phyloP scores from a whole-genome alignment of 1,140 invertebrate species.

The Nylanderia fulva region DNA sequence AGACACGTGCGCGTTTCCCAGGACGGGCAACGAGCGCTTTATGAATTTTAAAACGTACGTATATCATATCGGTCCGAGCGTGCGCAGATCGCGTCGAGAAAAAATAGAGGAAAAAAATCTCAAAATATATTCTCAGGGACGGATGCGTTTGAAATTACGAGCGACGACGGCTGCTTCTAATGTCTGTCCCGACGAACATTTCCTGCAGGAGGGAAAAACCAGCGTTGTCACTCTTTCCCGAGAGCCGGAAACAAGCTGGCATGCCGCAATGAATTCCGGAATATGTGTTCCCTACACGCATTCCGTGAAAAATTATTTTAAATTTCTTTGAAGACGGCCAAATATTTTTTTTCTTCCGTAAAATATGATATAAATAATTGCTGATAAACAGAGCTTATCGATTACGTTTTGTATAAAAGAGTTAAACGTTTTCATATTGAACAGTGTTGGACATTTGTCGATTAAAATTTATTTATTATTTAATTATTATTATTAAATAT shows the following conservation, averaged over 20 bases:
- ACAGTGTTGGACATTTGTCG: too few relatives aligned
- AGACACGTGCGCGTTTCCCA: conserved; percentile 21
- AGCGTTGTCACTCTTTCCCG: conserved; percentile 45
- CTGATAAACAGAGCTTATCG: background rate
- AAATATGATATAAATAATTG: background rate
- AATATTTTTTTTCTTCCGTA: background rate
- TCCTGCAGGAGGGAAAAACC: conserved; percentile 21
- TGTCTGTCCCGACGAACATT: conserved; percentile 9
- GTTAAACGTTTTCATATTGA: too few relatives aligned
- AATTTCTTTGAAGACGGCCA: background rate
- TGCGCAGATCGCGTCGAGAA: background rate
- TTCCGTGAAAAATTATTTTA: conserved; percentile 23
- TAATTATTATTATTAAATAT: too few relatives aligned
- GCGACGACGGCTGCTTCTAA: conserved; percentile 39
- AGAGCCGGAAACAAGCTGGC: background rate
- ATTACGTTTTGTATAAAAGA: too few relatives aligned
- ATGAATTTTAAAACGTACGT: conserved; percentile 60
- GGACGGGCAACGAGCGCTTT: conserved; percentile 27
- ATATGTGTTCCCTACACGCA: background rate
- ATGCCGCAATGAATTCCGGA: conserved; percentile 12
- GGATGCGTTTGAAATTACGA: conserved; percentile 47
- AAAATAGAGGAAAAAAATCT: background rate
- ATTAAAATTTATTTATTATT: too few relatives aligned
- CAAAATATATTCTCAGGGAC: conserved; percentile 35
- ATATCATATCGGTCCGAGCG: background rate